Evolutionary conservation across 2,113 vertebrate species (phyloP).

Genomic region (Ondatra zibethicus): DNA sequence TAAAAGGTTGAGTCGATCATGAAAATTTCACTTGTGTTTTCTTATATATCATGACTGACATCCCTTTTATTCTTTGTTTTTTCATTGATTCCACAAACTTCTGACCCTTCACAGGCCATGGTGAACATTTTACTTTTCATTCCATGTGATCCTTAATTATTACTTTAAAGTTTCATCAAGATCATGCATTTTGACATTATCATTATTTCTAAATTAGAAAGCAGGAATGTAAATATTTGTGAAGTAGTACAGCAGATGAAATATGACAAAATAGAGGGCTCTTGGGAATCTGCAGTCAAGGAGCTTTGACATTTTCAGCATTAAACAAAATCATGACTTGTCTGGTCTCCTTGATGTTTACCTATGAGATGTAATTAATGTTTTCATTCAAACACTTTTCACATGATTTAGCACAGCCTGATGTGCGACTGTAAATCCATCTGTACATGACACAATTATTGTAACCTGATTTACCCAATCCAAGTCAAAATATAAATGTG

Average conservation of each 20-base stretch:
- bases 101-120: not conserved
- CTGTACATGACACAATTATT: conserved; percentile 71
- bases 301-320: conserved; percentile 64
- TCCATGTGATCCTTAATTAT: not conserved
- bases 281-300: conserved; percentile 54
- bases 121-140: not conserved
- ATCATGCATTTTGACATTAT: conserved; percentile 8
- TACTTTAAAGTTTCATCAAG: conserved; percentile 47
- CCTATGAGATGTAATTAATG: conserved; percentile 79
- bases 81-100: not conserved
- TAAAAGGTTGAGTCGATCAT: not conserved
- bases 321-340: conserved; percentile 65
- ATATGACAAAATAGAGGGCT: conserved; percentile 49
- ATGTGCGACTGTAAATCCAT: conserved; percentile 64
- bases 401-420: conserved; percentile 79
- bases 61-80: conserved; percentile 24
- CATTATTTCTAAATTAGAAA: conserved; percentile 59
- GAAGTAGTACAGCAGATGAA: conserved; percentile 54
- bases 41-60: not conserved
- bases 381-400: conserved; percentile 79
- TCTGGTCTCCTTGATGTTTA: conserved; percentile 76
- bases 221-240: conserved; percentile 39
- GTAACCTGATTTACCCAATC: conserved; percentile 57
- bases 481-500: conserved; percentile 55
- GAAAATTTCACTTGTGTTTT: not conserved